These are phyloP conservation scores for Salmo trutta DNA, from an alignment of 2,797 vertebrate species.

Conservation along the genomic window DNA sequence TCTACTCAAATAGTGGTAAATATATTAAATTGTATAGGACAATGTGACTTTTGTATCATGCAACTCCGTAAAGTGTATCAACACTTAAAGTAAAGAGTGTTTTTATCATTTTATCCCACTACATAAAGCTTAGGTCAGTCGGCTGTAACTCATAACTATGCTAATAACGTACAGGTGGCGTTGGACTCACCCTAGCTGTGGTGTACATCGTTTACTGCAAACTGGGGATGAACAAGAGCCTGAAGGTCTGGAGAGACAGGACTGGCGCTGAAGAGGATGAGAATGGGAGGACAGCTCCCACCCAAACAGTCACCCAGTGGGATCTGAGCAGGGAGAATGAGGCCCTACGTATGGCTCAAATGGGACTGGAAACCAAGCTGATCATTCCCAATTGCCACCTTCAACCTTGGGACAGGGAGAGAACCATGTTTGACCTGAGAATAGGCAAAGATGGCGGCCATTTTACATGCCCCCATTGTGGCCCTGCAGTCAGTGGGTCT, in stretches of 20 bases:
- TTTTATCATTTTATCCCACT: too few species aligned
- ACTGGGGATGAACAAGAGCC: constrained; percentile 56
- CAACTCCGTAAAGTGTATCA: background rate
- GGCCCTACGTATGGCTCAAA: constrained; percentile 45
- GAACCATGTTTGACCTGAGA: constrained; percentile 30
- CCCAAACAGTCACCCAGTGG: constrained; percentile 54
- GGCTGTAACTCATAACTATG: background rate
- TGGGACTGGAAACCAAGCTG: constrained; percentile 44
- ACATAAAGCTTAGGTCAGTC: background rate
- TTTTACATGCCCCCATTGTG: constrained; percentile 64
- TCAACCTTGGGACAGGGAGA: constrained; percentile 48
- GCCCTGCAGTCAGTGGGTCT: constrained; percentile 29
- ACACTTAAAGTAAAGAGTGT: too few species aligned
- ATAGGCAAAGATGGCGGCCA: constrained; percentile 32
- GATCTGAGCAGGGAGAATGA: constrained; percentile 63
- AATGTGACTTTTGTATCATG: background rate
- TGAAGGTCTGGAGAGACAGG: constrained; percentile 21
- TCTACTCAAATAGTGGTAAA: background rate
- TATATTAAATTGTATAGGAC: background rate
- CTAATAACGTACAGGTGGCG: constrained; percentile 59
- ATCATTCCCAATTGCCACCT: constrained; percentile 52
- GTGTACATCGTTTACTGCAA: constrained; percentile 73
- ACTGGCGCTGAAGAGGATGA: constrained; percentile 40
- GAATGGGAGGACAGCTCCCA: constrained; percentile 1
- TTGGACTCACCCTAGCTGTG: constrained; percentile 72